Base-by-base conservation (phyloP, 2,113 vertebrate species). In the Prochilodus magdalenae region DNA sequence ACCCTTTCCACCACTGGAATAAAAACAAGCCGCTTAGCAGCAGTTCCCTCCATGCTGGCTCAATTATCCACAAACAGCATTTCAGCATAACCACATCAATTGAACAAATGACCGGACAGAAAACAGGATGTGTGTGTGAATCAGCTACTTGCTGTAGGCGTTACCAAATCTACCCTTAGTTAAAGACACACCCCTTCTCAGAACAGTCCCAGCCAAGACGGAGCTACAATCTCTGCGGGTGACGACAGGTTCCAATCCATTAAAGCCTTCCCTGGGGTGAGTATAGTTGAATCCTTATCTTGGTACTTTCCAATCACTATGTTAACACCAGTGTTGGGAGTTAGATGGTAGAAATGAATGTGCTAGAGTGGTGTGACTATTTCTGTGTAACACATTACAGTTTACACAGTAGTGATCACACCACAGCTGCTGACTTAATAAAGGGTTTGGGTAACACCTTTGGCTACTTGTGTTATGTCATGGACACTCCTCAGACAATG, bases 171-270 rank as follows among this genome's bases (percentile, higher is more conserved):
- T 27, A n/a, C 5, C 6, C 10, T 51, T 60, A 10, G 44, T 47
- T 47, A 75, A 1, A 11, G 51, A 75, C 73, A 59, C 80, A 60
- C 73, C n/a, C n/a, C 80, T 70, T n/a, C 27, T 15, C 16, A 55
- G 51, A 59, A 62, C 44, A 62, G 71, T 75, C 73, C 27, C 59
- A 22, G 27, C 59, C 13, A 22, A 33, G 16, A 26, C 1, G 13
- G 47, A 24, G 53, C 73, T 33, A 75, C 30, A 15, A 33, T 36
- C 55, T 36, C 73, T 16, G 30, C 62, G 73, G 36, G 49, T 27
- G 0, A 51, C 60, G 13, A 20, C 57, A 60, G 18, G 30, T 55
- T 5, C 40, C 27, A 1, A 29, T 29, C 53, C 40, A 16, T 59
- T 72, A 4, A 12, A 57, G 73, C 18, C 8, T 30, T 60, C 6